phyloP scores from a whole-genome alignment of 2,113 vertebrate genomes.

The Oriolus oriolus region DNA sequence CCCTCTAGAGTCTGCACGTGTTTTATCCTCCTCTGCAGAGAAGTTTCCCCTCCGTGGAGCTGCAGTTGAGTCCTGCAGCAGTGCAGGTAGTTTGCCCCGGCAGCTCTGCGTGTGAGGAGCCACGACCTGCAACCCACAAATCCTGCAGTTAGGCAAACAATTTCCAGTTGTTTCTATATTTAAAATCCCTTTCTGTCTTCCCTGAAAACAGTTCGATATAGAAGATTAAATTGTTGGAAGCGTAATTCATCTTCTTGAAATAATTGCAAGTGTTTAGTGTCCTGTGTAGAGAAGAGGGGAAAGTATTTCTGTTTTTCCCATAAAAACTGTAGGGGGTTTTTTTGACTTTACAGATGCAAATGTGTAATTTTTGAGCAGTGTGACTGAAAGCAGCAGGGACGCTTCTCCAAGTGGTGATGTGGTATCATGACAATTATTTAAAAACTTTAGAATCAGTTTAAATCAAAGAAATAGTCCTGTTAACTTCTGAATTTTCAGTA shows the following conservation, averaged over 20 bases:
- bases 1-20: slow-evolving; percentile 32
- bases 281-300: fast-evolving
- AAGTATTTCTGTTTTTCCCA: not conserved
- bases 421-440: not conserved
- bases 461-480: not conserved
- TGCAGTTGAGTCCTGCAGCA: not conserved
- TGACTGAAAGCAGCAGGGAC: not conserved
- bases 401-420: not conserved
- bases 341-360: not conserved
- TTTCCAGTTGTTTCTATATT: not conserved
- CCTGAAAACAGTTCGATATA: not conserved
- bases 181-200: not conserved
- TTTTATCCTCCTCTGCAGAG: not conserved
- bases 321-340: not conserved
- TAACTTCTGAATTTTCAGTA: not conserved
- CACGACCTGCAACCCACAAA: not conserved
- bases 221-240: not conserved
- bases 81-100: fast-evolving
- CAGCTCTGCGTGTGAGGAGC: not conserved
- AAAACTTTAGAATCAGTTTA: not conserved
- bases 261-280: not conserved
- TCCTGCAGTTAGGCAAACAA: not conserved
- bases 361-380: not conserved
- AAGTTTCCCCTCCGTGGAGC: not conserved
- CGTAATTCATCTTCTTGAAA: not conserved